Evolutionary conservation across 2,797 vertebrate species (phyloP), one percentile per base, ranked within the genome.

Genomic region (Sebastes diploproa): DNA sequence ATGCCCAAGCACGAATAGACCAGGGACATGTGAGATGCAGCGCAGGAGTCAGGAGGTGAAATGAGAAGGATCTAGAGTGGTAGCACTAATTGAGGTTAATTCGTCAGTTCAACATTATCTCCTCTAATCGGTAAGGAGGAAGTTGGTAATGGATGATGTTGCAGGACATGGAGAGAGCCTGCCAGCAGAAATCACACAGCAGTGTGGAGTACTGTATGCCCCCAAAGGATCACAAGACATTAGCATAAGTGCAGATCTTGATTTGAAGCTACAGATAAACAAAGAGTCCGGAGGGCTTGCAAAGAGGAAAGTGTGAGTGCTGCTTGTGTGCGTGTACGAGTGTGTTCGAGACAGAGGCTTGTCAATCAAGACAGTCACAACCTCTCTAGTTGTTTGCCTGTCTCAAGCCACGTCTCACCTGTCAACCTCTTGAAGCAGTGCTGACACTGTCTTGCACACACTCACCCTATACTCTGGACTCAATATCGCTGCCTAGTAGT

Each of bases 171-270:
- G 74, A 78, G 78, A 69, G 67, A 75, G 80, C 66, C 86, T 84
- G 84, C 78, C 82, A 85, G 80, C 83, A 71, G 68, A 77, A 82
- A 89, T 91, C 90, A 70, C 73, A 63, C 78, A 72, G 65, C 63
- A 69, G 36, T 23, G 64, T 1, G 22, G 74, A 87, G 83, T 25
- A 65, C 59, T 65, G 77, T 78, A 66, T 79, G 78, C 89, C 92
- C 95, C 95, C 92, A 91, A 94, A 95, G 92, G 78, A 91, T 96
- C 94, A 85, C 77, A 94, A 92, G 72, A 89, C 86, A 94, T 95
- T 94, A 94, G 78, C 89, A 77, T 3, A 88, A 84, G 23, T 7
- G 74, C 82, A 89, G 93, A 94, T 88, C 71, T 74, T 88, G 73
- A 89, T 75, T 64, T 75, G 89, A 88, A 10, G 78, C 78, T 91